Percentiles rank a stretch among this genome's conserved stretches.
Conservation (phyloP, 2,113 vertebrate species). For the Murina feae region DNA sequence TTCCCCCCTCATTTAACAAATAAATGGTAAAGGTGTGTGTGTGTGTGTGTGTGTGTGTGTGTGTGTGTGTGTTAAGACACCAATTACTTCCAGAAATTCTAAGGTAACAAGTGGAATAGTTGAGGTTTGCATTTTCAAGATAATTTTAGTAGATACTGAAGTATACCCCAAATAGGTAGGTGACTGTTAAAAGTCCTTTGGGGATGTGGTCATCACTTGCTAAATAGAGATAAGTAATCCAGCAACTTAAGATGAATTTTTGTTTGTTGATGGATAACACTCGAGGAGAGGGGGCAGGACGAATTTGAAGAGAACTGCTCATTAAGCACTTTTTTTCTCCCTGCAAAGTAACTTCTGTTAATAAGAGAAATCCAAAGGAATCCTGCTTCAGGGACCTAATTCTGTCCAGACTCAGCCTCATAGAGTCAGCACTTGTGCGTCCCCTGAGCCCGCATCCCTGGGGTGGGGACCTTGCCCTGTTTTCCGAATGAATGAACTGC, state of each 20-base stretch:
- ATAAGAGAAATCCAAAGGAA: neutral
- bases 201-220: neutral
- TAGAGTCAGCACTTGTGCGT: neutral
- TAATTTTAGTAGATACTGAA: conserved; percentile 1
- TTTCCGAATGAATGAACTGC: neutral
- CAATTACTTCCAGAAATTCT: neutral
- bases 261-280: neutral
- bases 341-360: neutral
- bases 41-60: too few species aligned
- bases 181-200: neutral
- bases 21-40: neutral
- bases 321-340: neutral
- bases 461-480: neutral
- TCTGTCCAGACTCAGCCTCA: neutral
- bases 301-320: neutral
- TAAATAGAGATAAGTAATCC: neutral
- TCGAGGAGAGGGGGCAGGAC: neutral
- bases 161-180: neutral
- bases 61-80: neutral
- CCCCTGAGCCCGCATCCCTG: neutral
- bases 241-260: neutral
- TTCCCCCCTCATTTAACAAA: neutral
- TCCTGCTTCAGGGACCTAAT: neutral
- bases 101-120: neutral
- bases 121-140: neutral